Evolutionary conservation across 2,113 vertebrate genomes (phyloP), one percentile per base, ranked within the genome.

Genomic region (Equus przewalskii): DNA sequence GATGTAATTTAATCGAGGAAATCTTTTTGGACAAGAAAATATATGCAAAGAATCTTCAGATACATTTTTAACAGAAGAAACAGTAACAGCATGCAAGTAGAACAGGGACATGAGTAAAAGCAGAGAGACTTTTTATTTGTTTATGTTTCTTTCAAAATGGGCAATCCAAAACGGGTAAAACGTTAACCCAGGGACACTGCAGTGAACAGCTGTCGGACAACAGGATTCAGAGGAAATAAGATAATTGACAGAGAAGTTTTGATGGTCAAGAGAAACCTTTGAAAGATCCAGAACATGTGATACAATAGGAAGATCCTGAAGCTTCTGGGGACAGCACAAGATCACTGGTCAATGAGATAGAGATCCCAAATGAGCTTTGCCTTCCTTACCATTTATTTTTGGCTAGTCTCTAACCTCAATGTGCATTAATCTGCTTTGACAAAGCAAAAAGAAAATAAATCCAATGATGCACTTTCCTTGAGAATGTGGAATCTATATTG

Each of bases 371-470:
- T 83, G 91, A 91, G 56, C 76, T 84, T 26, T 82, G 51, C 70
- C 73, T 91, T 86, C 79, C 75, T 93, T 73, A 19, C 10, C 10
- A 1, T 28, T 54, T 84, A 89, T 91, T 85, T 44, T 64, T 19
- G 21, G 83, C 54, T 15, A 87, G n/a, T 56, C 26, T 67, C 69
- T 90, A 88, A 72, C 72, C n/a, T 64, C 78, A 58, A 44, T 93
- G 94, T 98, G 93, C 49, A 69, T 84, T 97, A 95, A 98, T 97
- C 1, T 89, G 13, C 96, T 98, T 97, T 99, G 98, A 99, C 98
- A 99, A 99, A 99, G 98, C 51, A 97, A 98, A 96, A 98, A 95
- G 94, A 98, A 98, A 98, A 98, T 98, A 98, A 99, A 96, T 70
- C 62, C 56, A 86, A 79, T 98, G 98, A 98, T 98, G 88, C 95